Percentiles rank a stretch among this genome's conserved stretches.
Conservation (phyloP, 2,888 invertebrate species). For the Torymus tubicola region DNA sequence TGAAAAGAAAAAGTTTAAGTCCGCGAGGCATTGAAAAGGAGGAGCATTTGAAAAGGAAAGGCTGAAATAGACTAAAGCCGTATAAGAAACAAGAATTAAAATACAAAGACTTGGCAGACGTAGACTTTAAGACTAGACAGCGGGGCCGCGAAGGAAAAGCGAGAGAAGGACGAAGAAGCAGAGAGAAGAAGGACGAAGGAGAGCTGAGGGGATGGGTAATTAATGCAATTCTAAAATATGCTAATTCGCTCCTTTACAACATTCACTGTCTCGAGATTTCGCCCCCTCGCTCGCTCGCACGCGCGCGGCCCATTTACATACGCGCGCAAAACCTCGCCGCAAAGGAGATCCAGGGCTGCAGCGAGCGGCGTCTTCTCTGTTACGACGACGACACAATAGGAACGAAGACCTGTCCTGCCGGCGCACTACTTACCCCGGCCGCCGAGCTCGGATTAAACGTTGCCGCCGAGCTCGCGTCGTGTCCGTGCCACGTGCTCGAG, state of each 20-base stretch:
- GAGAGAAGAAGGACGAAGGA: not conserved
- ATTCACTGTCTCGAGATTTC: slow-evolving; percentile 67
- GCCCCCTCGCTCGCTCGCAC: slow-evolving; percentile 47
- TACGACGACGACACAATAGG: slow-evolving; percentile 34
- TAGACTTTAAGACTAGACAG: slow-evolving; percentile 42
- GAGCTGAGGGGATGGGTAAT: slow-evolving; percentile 62
- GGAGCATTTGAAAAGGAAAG: slow-evolving; percentile 13
- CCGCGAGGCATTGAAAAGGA: not conserved
- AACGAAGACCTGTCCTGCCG: slow-evolving; percentile 41
- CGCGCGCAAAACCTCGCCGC: slow-evolving; percentile 31
- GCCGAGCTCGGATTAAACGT: slow-evolving; percentile 39
- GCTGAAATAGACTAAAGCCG: slow-evolving; percentile 27
- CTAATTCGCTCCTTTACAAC: slow-evolving; percentile 65
- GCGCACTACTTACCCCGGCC: not conserved
- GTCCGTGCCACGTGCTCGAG: too few species aligned
- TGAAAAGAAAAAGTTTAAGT: not conserved
- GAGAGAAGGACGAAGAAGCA: not conserved
- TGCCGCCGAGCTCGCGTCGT: not conserved
- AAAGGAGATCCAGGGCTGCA: slow-evolving; percentile 9
- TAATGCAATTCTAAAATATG: slow-evolving; percentile 71
- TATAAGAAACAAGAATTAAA: slow-evolving; percentile 43
- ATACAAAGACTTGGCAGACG: slow-evolving; percentile 45
- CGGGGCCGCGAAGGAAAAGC: slow-evolving; percentile 37
- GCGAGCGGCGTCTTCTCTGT: too few species aligned
- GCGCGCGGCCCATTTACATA: slow-evolving; percentile 26